Base-by-base conservation (phyloP, 1,140 invertebrate species). In the Littorina saxatilis region DNA sequence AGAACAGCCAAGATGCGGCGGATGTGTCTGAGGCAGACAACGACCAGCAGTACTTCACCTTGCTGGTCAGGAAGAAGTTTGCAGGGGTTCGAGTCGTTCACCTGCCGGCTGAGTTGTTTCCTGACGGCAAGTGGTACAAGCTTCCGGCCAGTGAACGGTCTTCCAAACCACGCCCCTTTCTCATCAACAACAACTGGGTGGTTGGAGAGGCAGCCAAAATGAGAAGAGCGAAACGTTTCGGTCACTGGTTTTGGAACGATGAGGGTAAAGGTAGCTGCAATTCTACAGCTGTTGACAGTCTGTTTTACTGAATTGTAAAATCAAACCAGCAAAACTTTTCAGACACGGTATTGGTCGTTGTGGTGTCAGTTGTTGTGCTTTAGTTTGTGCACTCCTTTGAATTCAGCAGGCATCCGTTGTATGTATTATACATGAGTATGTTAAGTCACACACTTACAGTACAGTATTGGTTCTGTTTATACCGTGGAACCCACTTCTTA, bases 111-210 rank as follows among this genome's bases (percentile, higher is more conserved):
- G 63, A 82, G 9, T 50, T 63, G 7, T 89, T 83, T 82, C 80
- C 87, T 27, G 88, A 89, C 83, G 88, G 88, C 20, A 85, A 86
- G 75, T 89, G 88, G 88, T 89, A 89, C 74, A 37, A 55, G 7
- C 61, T 82, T 29, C 37, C 68, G 11, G 40, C 76, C 17, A 80
- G 82, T 37, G n/a, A 70, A 15, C 73, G 82, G 39, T 63, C 66
- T 27, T 13, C 78, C 17, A 17, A 74, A 29, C 47, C 73, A 2
- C 73, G 55, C 11, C 84, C 84, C 32, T 73, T 84, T 68, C 72
- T 87, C 23, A 83, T 87, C 37, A 87, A 86, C 79, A 87, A 87
- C 70, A 87, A 87, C 58, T 87, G 86, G 86, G 80, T 83, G 0
- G 39, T 76, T 9, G 86, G 86, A 3, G 84, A 86, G 39, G 17